Percentiles rank a stretch among this genome's conserved stretches.
phyloP scores from a whole-genome alignment of 2,797 vertebrate species.

The Leuciscus waleckii region DNA sequence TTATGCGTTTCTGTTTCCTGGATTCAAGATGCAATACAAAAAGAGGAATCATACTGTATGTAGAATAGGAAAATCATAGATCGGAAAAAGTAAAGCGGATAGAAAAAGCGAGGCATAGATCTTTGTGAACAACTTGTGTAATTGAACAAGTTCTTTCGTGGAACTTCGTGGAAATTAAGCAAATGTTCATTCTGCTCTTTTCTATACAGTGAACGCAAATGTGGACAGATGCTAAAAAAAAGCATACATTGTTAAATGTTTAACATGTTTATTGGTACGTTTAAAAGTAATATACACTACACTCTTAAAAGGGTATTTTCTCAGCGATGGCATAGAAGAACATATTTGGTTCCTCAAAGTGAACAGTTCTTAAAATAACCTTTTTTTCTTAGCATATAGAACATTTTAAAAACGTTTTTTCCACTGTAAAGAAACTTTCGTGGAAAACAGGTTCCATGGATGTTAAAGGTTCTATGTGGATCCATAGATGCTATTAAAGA shows the following conservation, averaged over 20 bases:
- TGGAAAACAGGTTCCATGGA: too few relatives aligned
- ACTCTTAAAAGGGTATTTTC: neutral
- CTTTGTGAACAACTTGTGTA: neutral
- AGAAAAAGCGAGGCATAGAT: neutral
- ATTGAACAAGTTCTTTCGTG: neutral
- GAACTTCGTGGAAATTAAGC: neutral
- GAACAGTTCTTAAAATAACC: too few relatives aligned
- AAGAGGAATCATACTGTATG: neutral
- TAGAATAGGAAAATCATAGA: neutral
- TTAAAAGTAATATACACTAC: neutral
- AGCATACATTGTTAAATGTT: neutral
- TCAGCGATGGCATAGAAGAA: neutral
- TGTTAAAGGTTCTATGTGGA: too few relatives aligned
- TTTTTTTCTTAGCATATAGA: neutral
- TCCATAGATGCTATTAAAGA: too few relatives aligned
- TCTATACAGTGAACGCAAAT: neutral
- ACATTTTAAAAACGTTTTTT: too few relatives aligned
- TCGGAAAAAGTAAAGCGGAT: neutral
- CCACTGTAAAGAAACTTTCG: too few relatives aligned
- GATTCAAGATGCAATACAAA: neutral
- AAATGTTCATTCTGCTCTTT: neutral
- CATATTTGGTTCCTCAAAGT: neutral
- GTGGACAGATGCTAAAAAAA: neutral
- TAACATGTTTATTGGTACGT: slow-evolving; percentile 1
- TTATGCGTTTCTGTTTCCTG: neutral